Conservation (phyloP, 2,888 invertebrate species). For the Eretmocerus hayati region DNA sequence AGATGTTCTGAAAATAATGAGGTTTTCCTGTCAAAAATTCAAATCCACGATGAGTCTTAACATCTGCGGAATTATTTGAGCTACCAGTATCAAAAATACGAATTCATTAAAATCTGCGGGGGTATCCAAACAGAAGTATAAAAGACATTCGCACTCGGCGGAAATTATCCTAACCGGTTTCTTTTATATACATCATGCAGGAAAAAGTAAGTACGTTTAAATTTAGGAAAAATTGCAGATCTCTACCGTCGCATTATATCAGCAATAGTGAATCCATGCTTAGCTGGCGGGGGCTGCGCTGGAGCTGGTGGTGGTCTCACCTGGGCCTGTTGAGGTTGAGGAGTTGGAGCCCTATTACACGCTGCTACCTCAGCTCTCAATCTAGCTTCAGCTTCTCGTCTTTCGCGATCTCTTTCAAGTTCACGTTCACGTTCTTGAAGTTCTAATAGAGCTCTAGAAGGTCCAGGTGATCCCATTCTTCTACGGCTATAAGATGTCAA, state of each 20-base stretch:
- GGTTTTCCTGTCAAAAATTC: no score
- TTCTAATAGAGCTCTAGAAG: slow-evolving; percentile 41
- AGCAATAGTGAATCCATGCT: slow-evolving; percentile 84
- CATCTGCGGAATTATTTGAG: no score
- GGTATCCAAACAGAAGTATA: no score
- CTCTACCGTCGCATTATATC: slow-evolving; percentile 80
- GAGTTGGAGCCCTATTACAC: slow-evolving; percentile 38
- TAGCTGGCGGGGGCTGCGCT: slow-evolving; percentile 56
- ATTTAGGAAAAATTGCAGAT: not conserved
- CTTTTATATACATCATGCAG: no score
- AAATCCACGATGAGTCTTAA: no score
- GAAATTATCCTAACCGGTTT: not conserved
- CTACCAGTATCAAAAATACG: no score
- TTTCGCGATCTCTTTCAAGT: slow-evolving; percentile 31
- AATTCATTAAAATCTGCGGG: no score
- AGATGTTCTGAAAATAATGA: no score
- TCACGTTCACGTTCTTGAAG: slow-evolving; percentile 42
- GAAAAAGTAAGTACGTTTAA: no score
- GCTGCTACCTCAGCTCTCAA: slow-evolving; percentile 45
- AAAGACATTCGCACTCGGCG: no score
- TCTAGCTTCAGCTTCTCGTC: slow-evolving; percentile 35
- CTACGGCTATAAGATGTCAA: slow-evolving; percentile 39
- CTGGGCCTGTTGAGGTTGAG: slow-evolving; percentile 50
- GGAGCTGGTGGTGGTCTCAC: no score
- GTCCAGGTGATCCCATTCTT: slow-evolving; percentile 41